Base-by-base conservation (phyloP, 2,113 vertebrate species). In the Poecile atricapillus region DNA sequence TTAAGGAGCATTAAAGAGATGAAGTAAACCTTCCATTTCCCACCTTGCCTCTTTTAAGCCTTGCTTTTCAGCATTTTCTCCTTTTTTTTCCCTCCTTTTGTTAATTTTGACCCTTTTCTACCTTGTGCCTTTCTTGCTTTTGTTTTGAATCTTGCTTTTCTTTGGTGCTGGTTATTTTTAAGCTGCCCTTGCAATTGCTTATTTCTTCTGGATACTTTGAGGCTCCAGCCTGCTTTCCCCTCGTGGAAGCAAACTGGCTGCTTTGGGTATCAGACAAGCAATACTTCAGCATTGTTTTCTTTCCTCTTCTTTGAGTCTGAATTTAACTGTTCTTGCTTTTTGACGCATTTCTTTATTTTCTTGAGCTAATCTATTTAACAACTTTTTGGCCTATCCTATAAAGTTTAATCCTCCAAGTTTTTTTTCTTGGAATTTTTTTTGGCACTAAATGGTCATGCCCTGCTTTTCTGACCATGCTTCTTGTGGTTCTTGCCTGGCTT, bases 251-350 rank as follows among this genome's bases (percentile, higher is more conserved):
- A 79, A 91, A 82, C 87, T 95, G 93, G 77, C 43, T 95, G 94
- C 94, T 94, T 95, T 86, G 44, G 82, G 82, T 92, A 75, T 63
- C 59, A 56, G 47, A 78, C 82, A 58, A 95, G 49, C 81, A 93
- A 83, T 86, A 83, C 46, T 83, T 94, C 76, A 82, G 82, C 58
- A 65, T 92, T 90, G 35, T 94, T 96, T 95, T 95, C 90, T 93
- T 94, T 83, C 78, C 90, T 92, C 77, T 92, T 95, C 92, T 91
- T 83, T 90, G 84, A 83, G 80, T 96, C 96, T 97, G 93, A 74
- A 89, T 95, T 95, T 97, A 97, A 97, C 96, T 76, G 2, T 95
- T 97, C 92, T 95, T 96, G 83, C 97, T 96, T 97, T 97, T 97
- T 96, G 90, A 71, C 0, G 91, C 95, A 70, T 93, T 96, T 97